Conservation (phyloP, 2,888 invertebrate genomes). For the Lutraria lutraria region DNA sequence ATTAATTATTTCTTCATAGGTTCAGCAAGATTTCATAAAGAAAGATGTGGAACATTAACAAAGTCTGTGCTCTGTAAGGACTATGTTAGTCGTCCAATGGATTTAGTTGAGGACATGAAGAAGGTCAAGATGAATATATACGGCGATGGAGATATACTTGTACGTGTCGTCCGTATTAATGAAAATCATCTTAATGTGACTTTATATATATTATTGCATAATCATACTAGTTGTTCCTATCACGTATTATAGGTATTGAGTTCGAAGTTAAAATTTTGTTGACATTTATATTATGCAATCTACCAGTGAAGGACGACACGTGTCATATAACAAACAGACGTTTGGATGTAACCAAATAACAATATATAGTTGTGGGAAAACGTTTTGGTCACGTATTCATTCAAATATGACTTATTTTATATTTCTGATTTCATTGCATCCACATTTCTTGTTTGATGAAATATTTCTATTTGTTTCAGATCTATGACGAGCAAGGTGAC, state of each 20-base stretch:
- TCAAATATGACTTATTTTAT: neutral
- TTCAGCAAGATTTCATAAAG: slow-evolving; percentile 37
- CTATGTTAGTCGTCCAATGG: slow-evolving; percentile 24
- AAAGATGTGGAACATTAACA: slow-evolving; percentile 7
- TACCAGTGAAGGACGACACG: too few species aligned
- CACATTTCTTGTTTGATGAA: too few species aligned
- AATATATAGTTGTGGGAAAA: too few species aligned
- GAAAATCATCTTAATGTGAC: neutral
- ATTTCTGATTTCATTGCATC: too few species aligned
- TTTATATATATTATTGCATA: too few species aligned
- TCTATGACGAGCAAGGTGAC: slow-evolving; percentile 62
- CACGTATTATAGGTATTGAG: too few species aligned
- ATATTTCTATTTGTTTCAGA: slow-evolving; percentile 19
- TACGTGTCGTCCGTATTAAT: too few species aligned
- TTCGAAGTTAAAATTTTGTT: too few species aligned
- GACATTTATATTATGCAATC: too few species aligned
- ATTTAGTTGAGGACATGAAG: slow-evolving; percentile 37
- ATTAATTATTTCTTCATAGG: neutral
- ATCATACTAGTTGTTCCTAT: too few species aligned
- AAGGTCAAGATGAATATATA: slow-evolving; percentile 42
- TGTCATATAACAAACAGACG: too few species aligned
- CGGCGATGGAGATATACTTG: slow-evolving; percentile 44
- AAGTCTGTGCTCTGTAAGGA: slow-evolving; percentile 9
- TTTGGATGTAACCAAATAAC: too few species aligned
- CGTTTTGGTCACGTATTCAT: neutral